phyloP scores from a whole-genome alignment of 2,113 vertebrate genomes.

The Perccottus glenii region DNA sequence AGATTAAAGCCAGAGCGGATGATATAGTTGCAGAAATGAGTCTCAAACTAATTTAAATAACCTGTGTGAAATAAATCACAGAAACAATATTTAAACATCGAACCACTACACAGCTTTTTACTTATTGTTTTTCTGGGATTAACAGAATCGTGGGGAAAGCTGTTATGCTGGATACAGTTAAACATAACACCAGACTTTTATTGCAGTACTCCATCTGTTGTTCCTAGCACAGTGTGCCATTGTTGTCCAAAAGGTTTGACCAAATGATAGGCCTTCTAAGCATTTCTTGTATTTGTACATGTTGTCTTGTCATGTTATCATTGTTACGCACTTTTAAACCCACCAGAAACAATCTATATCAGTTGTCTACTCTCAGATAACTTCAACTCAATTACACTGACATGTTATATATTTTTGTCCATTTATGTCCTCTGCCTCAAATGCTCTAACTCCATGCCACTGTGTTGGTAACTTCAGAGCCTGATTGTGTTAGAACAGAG shows the following conservation, averaged over 20 bases:
- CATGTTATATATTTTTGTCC: constrained; percentile 3
- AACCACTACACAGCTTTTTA: constrained; percentile 60
- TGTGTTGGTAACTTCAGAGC: constrained; percentile 35
- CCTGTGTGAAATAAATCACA: constrained; percentile 58
- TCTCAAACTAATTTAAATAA: constrained; percentile 53
- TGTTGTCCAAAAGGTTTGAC: no score
- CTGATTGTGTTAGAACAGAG: constrained; percentile 32
- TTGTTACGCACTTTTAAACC: no score
- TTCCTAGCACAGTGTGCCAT: no score
- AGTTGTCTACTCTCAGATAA: no score
- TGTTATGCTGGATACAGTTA: constrained; percentile 1
- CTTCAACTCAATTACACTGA: background rate
- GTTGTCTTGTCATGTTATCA: no score
- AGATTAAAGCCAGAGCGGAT: background rate
- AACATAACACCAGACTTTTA: no score
- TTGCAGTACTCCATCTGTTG: no score
- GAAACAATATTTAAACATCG: constrained; percentile 58
- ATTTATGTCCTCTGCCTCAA: constrained; percentile 14
- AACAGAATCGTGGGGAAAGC: constrained; percentile 18
- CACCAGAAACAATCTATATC: no score
- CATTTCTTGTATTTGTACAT: no score
- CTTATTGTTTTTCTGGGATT: constrained; percentile 30
- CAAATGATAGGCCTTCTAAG: no score
- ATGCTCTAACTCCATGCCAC: constrained; percentile 17
- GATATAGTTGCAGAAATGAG: constrained; percentile 39